Conservation (phyloP, 2,797 vertebrate genomes). For the Nannoperca australis region DNA sequence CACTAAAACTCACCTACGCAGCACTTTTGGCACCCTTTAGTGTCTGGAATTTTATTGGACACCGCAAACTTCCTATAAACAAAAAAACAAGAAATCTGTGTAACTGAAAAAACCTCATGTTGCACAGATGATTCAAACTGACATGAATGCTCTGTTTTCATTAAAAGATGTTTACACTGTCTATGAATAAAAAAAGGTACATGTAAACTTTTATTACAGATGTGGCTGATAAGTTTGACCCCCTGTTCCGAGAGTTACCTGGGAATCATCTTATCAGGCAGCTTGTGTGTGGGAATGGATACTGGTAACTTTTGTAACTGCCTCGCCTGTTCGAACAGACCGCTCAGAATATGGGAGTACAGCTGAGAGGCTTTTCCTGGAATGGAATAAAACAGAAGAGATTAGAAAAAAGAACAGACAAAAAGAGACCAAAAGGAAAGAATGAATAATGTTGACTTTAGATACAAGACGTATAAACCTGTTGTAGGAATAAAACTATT, state of each 20-base stretch:
- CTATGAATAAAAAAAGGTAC: too few species aligned
- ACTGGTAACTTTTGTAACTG: constrained; percentile 97
- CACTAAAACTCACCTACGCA: constrained; percentile 91
- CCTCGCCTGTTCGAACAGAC: constrained; percentile 96
- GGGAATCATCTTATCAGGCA: constrained; percentile 95
- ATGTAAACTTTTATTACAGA: too few species aligned
- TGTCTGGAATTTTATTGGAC: constrained; percentile 98
- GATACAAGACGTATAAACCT: not conserved
- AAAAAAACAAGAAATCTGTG: not conserved
- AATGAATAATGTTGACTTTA: not conserved
- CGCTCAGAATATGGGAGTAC: constrained; percentile 95
- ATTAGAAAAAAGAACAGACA: not conserved
- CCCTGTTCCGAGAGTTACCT: constrained; percentile 58
- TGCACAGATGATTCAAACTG: not conserved
- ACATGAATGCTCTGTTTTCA: not conserved
- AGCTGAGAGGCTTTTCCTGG: constrained; percentile 98
- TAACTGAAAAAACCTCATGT: not conserved
- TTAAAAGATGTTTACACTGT: not conserved
- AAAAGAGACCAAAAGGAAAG: not conserved
- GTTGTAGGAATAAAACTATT: not conserved
- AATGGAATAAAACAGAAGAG: not conserved
- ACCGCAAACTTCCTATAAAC: constrained; percentile 94
- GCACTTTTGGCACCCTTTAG: constrained; percentile 98
- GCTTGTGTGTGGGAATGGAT: constrained; percentile 96
- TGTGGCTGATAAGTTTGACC: not conserved